Percentiles rank a stretch among this genome's conserved stretches.
Evolutionary conservation across 2,113 vertebrate species (phyloP).

Genomic region (Hipposideros armiger): DNA sequence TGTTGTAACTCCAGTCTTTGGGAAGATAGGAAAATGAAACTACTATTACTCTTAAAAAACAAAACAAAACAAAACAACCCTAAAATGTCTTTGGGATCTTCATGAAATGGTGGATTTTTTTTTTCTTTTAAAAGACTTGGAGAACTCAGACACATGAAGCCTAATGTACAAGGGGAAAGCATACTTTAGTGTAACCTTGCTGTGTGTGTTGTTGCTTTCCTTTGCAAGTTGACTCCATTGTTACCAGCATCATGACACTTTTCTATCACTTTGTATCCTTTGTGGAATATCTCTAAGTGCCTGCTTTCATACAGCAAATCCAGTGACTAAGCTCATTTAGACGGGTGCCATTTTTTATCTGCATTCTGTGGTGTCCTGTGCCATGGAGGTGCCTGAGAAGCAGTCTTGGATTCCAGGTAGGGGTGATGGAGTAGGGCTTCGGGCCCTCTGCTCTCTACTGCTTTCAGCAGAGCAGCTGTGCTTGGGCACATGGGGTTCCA

Average conservation of each 20-base stretch:
- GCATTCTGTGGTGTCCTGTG: not conserved
- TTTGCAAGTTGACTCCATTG: not conserved
- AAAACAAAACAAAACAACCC: not conserved
- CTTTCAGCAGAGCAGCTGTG: not conserved
- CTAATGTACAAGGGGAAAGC: not conserved
- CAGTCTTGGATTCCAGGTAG: not conserved
- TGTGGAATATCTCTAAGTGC: not conserved
- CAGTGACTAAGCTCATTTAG: not conserved
- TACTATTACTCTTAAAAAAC: not conserved
- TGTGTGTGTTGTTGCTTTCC: not conserved
- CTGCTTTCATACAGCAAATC: not conserved
- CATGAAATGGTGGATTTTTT: not conserved
- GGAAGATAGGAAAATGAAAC: conserved; percentile 46
- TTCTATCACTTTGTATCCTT: not conserved
- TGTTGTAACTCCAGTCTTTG: not conserved
- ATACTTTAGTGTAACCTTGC: not conserved
- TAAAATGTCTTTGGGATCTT: not conserved
- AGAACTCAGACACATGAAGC: not conserved
- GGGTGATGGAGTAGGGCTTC: not conserved
- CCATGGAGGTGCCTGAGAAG: not conserved
- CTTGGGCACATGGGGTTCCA: not conserved
- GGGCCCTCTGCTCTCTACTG: not conserved
- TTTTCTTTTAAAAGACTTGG: not conserved
- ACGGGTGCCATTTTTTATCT: not conserved
- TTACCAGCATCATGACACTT: not conserved